Percentiles rank a stretch among this genome's conserved stretches.
These are phyloP conservation scores for Drosophila maculinotata DNA, from an alignment of 2,888 invertebrate genomes.

Conservation along the genomic window DNA sequence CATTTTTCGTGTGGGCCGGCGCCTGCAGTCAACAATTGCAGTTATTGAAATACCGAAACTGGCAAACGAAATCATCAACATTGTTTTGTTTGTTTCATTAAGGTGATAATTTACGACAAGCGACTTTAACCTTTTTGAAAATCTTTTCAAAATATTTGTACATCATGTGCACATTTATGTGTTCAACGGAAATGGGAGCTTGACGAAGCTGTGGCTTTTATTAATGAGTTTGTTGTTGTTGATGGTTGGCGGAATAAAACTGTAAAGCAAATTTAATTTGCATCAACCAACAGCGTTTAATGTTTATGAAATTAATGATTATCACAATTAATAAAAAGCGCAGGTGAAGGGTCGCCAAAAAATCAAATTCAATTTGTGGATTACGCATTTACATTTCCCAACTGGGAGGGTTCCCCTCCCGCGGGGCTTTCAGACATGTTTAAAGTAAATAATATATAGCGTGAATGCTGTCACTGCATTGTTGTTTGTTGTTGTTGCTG, in stretches of 20 bases:
- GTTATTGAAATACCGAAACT: slow-evolving; percentile 27
- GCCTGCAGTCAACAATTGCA: slow-evolving; percentile 53
- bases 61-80: slow-evolving; percentile 40
- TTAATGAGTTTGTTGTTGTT: slow-evolving; percentile 27
- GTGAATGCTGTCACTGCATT: slow-evolving; percentile 63
- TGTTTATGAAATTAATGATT: slow-evolving; percentile 59
- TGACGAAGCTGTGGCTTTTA: slow-evolving; percentile 20
- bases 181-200: slow-evolving; percentile 28
- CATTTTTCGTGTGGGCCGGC: slow-evolving; percentile 58
- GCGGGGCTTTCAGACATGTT: slow-evolving; percentile 50
- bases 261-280: slow-evolving; percentile 37
- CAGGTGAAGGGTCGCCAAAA: slow-evolving; percentile 64
- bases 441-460: slow-evolving; percentile 77
- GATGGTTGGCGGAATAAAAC: no score
- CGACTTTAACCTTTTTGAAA: slow-evolving; percentile 26
- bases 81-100: slow-evolving; percentile 5
- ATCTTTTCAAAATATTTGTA: neutral
- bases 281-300: slow-evolving; percentile 41
- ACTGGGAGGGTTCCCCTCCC: slow-evolving; percentile 28
- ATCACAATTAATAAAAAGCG: slow-evolving; percentile 57
- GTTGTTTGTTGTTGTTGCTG: slow-evolving; percentile 26
- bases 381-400: slow-evolving; percentile 64
- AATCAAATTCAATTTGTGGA: slow-evolving; percentile 31
- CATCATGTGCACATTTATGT: neutral
- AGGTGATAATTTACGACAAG: slow-evolving; percentile 13